These are phyloP conservation scores for Myopa testacea DNA, from an alignment of 2,888 invertebrate species.

Conservation along the genomic window DNA sequence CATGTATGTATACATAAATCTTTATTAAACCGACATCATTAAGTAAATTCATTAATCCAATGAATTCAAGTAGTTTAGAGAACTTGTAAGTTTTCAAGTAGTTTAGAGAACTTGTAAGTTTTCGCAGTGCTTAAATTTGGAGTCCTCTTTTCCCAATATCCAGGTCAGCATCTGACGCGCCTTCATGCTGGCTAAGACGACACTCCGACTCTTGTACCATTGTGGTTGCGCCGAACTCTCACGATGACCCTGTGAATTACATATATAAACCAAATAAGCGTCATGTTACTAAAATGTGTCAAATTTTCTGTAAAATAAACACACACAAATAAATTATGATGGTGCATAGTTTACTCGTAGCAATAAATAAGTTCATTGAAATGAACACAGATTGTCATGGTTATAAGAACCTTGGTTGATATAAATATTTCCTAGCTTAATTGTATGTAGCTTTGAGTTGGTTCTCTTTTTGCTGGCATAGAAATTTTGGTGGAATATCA, in stretches of 20 bases:
- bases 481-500: too few relatives aligned
- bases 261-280: background rate
- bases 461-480: background rate
- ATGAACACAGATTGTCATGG: too few relatives aligned
- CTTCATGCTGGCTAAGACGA: conserved; percentile 89
- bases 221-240: conserved; percentile 73
- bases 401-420: too few relatives aligned
- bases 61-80: conserved; percentile 72
- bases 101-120: conserved; percentile 87
- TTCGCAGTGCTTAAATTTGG: conserved; percentile 92
- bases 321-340: background rate
- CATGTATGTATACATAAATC: background rate
- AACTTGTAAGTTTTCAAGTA: conserved; percentile 82
- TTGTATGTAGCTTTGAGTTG: background rate
- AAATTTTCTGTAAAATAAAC: background rate
- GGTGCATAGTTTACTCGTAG: too few relatives aligned
- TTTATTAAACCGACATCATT: background rate
- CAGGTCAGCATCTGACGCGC: conserved; percentile 91
- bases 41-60: background rate
- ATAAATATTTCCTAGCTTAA: too few relatives aligned
- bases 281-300: background rate
- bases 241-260: conserved; percentile 62
- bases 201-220: conserved; percentile 88
- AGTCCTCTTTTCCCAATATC: conserved; percentile 91
- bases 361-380: too few relatives aligned